phyloP scores from a whole-genome alignment of 2,888 invertebrate species.

The Sphaerophoria rueppellii region DNA sequence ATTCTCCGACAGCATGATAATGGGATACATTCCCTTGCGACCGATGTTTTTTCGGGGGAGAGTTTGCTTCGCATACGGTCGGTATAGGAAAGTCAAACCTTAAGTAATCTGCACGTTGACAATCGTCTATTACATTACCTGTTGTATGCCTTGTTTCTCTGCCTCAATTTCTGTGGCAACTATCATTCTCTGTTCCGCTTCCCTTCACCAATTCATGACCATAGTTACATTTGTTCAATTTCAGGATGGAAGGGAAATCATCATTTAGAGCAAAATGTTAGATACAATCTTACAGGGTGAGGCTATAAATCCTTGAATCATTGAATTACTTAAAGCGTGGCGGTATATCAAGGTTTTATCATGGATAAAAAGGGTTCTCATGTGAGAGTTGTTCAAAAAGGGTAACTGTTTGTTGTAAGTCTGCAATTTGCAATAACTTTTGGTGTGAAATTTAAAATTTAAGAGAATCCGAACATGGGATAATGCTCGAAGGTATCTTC shows the following conservation, averaged over 20 bases:
- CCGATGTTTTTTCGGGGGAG: conserved; percentile 23
- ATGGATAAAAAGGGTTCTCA: conserved; percentile 14
- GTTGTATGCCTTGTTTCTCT: conserved; percentile 44
- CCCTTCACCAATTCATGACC: background rate
- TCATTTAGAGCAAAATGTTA: conserved; percentile 10
- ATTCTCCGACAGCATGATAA: conserved; percentile 15
- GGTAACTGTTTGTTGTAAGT: background rate
- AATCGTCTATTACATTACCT: conserved; percentile 55
- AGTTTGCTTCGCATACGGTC: background rate
- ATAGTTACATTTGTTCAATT: background rate
- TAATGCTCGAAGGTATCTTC: too few relatives aligned
- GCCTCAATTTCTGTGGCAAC: background rate
- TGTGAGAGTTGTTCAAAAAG: background rate
- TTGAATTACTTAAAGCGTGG: conserved; percentile 8
- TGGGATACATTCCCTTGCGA: conserved; percentile 54
- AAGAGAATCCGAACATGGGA: too few relatives aligned
- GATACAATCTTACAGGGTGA: conserved; percentile 11
- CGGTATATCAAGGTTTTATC: conserved; percentile 7
- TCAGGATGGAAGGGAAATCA: conserved; percentile 11
- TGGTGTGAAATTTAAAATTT: background rate
- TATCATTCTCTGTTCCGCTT: background rate
- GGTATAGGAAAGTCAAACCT: conserved; percentile 39
- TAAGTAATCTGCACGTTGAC: conserved; percentile 52
- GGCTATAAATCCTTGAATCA: conserved; percentile 7
- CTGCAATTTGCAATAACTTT: background rate